Evolutionary conservation across 2,797 vertebrate genomes (phyloP).

Genomic region (Tenualosa ilisha): DNA sequence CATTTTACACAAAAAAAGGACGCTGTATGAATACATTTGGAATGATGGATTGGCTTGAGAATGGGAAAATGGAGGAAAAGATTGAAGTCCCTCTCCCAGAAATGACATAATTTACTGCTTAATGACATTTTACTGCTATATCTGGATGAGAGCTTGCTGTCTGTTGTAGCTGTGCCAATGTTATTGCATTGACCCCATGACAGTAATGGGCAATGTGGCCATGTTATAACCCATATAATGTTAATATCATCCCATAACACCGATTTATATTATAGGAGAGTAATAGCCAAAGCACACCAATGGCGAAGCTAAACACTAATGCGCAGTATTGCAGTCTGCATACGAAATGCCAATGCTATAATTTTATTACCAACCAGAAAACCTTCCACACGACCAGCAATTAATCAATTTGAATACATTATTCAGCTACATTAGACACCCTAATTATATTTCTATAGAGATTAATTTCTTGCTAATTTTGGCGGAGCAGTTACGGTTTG

Average conservation of each 20-base stretch:
- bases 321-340: not conserved
- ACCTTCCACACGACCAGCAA: conserved; percentile 45
- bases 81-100: not conserved
- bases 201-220: not conserved
- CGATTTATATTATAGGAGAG: not conserved
- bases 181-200: not conserved
- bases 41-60: not conserved
- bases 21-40: too few relatives aligned
- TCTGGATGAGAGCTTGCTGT: not conserved
- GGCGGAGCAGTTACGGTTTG: conserved; percentile 27
- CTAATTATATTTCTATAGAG: conserved; percentile 48
- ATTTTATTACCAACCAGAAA: conserved; percentile 39
- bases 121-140: not conserved
- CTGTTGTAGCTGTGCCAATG: not conserved
- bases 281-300: not conserved
- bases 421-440: conserved; percentile 59
- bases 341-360: conserved; percentile 22
- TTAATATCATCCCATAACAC: not conserved
- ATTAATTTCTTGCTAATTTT: conserved; percentile 57
- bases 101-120: too few relatives aligned
- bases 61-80: not conserved
- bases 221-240: not conserved
- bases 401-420: conserved; percentile 60
- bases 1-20: too few relatives aligned
- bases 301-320: not conserved